Evolutionary conservation across 2,113 vertebrate species (phyloP), one percentile per base, ranked within the genome.

Genomic region (Anolis sagrei): DNA sequence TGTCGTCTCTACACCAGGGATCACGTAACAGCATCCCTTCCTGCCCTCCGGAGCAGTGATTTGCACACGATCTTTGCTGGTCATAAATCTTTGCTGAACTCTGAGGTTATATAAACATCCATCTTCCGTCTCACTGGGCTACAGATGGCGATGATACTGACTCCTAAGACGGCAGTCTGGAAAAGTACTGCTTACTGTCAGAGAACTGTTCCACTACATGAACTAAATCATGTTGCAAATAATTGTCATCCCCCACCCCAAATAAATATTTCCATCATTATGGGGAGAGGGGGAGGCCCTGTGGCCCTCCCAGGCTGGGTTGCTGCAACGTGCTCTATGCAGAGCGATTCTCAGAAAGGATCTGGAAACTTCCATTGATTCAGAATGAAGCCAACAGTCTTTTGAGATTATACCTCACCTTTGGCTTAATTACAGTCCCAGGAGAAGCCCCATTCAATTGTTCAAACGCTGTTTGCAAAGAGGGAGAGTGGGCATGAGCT

Each of bases 71-170:
- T 72, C 13, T 9, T 78, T 29, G 6, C 14, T 61, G 11, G 25
- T 62, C 34, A 64, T 88, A 87, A 83, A 75, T 75, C 61, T 36
- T 64, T 62, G 72, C 77, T 64, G 69, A 86, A 86, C 69, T 79
- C 54, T 73, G 51, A 23, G 76, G 76, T 72, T 79, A 62, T 79
- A 79, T 70, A 79, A 73, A 72, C 69, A 80, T 74, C n/a, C 39
- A 74, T 64, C 70, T 80, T 74, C 69, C 21, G 14, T 54, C 75
- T 78, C 34, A 68, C 74, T 85, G 77, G 51, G 36, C 39, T 36
- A 78, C 48, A 84, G 64, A 77, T 78, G 14, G 32, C 6, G 10
- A 75, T n/a, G 51, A 72, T 83, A 83, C 34, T 7, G 21, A 25
- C 32, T 74, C 18, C 77, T 62, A 36, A 23, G 10, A 74, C 54